These are phyloP conservation scores for Nansenia antarctica DNA, from an alignment of 2,113 vertebrate genomes.

Conservation along the genomic window DNA sequence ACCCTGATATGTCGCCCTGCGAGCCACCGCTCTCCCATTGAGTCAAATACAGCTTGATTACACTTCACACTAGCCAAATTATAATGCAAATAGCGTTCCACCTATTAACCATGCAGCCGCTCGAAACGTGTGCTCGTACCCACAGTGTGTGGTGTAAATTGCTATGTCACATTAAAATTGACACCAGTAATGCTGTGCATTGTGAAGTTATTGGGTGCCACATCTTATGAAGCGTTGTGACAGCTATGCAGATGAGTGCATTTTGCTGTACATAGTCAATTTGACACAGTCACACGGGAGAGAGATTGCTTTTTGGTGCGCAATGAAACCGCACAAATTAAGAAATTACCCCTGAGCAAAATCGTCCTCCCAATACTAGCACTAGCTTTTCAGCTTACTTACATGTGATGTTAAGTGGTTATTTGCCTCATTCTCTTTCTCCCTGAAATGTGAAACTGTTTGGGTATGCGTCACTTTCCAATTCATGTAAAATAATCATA, in stretches of 20 bases:
- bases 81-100: slow-evolving; percentile 66
- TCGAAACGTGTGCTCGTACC: slow-evolving; percentile 56
- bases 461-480: background rate
- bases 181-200: slow-evolving; percentile 68
- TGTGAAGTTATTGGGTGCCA: slow-evolving; percentile 64
- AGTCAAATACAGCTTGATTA: slow-evolving; percentile 63
- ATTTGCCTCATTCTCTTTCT: background rate
- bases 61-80: slow-evolving; percentile 63
- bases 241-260: slow-evolving; percentile 66
- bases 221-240: slow-evolving; percentile 59
- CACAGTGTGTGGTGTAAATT: slow-evolving; percentile 64
- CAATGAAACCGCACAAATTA: slow-evolving; percentile 66
- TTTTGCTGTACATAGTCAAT: slow-evolving; percentile 62
- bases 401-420: slow-evolving; percentile 32
- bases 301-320: slow-evolving; percentile 61
- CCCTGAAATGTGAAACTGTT: background rate
- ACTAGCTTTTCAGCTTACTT: slow-evolving; percentile 35
- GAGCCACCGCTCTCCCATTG: slow-evolving; percentile 39
- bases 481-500: background rate
- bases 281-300: slow-evolving; percentile 65
- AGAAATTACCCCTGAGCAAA: slow-evolving; percentile 63
- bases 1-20: slow-evolving; percentile 38
- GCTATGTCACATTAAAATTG: slow-evolving; percentile 69
- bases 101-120: slow-evolving; percentile 60
- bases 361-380: slow-evolving; percentile 25